Evolutionary conservation across 2,888 invertebrate species (phyloP), one percentile per base, ranked within the genome.

Genomic region (Sinhomidia bicolor): DNA sequence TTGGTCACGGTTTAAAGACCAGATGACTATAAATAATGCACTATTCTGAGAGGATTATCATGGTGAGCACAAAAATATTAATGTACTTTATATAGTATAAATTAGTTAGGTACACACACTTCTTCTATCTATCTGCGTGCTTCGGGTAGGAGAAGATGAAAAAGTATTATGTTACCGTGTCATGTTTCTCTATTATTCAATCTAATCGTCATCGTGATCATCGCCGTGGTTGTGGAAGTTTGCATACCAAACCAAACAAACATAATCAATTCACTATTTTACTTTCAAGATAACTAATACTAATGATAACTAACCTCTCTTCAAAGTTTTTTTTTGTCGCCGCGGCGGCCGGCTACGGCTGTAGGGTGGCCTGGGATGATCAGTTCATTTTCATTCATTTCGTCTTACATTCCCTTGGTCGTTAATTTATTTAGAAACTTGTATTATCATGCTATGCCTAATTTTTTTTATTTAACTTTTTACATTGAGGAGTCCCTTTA

Each of bases 1-100:
- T 89, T 89, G 89, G 86, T 71, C 83, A 83, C 78, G 80, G 81
- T 85, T 89, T 88, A 65, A 88, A 88, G 78, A 83, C 87, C 62
- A 81, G 57, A 80, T 74, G 51, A 29, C 26, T 78, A 32, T 79
- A 47, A 2, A 54, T n/a, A 54, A 14, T n/a, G 6, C 29, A n/a
- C 62, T 29, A 29, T 62, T 26, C 9, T 12, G 12, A n/a, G 14
- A 47, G 71, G 44, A 47, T 74, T 47, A 71, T 71, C 62, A 68
- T 17, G 29, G 9, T 65, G 32, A 36, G n/a, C n/a, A 32, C 65
- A 65, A 65, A n/a, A 62, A 10, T n/a, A n/a, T n/a, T n/a, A n/a
- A 36, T 36, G 36, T 7, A 36, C 36, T 36, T 36, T 36, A 5
- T 36, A 36, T 36, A 36, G 36, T 36, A 7, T 36, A 36, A 36